A percentile compares a stretch with the other conserved stretches of the same genome.
These are phyloP conservation scores for Globodera ellingtonae DNA, from an alignment of 1,140 invertebrate species.

Conservation along the genomic window DNA sequence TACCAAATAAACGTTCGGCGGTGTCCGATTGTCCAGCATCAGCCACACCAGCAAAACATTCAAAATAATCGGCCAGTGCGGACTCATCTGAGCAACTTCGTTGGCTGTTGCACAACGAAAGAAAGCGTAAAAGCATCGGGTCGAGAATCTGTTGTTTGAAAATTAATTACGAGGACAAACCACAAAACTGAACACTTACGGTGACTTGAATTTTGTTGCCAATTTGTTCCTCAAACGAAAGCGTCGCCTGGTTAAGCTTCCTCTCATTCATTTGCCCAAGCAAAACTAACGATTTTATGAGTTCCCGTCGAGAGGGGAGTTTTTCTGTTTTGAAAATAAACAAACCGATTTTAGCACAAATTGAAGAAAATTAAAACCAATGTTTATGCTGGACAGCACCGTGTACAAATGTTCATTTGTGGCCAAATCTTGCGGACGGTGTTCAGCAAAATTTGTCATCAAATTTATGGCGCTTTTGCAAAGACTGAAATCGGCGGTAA, in stretches of 20 bases:
- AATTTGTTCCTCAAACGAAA: not conserved
- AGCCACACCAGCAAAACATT: slow-evolving; percentile 38
- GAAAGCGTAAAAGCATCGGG: slow-evolving; percentile 23
- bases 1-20: slow-evolving; percentile 26
- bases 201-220: slow-evolving; percentile 24
- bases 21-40: slow-evolving; percentile 35
- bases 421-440: slow-evolving; percentile 28
- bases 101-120: not conserved
- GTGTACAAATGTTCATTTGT: slow-evolving; percentile 34
- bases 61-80: slow-evolving; percentile 24
- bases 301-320: slow-evolving; percentile 28
- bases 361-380: slow-evolving; percentile 15
- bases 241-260: not conserved
- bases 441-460: slow-evolving; percentile 33
- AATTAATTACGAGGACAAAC: not conserved
- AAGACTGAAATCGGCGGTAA: slow-evolving; percentile 17
- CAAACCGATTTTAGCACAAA: not conserved
- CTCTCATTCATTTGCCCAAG: slow-evolving; percentile 16
- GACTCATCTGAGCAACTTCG: slow-evolving; percentile 15
- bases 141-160: slow-evolving; percentile 30
- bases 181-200: slow-evolving; percentile 4
- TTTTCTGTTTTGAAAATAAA: slow-evolving; percentile 25
- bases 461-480: slow-evolving; percentile 29
- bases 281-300: slow-evolving; percentile 34
- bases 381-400: slow-evolving; percentile 16